Percentiles rank a stretch among this genome's conserved stretches.
Evolutionary conservation across 2,113 vertebrate species (phyloP).

Genomic region (Microtus ochrogaster): DNA sequence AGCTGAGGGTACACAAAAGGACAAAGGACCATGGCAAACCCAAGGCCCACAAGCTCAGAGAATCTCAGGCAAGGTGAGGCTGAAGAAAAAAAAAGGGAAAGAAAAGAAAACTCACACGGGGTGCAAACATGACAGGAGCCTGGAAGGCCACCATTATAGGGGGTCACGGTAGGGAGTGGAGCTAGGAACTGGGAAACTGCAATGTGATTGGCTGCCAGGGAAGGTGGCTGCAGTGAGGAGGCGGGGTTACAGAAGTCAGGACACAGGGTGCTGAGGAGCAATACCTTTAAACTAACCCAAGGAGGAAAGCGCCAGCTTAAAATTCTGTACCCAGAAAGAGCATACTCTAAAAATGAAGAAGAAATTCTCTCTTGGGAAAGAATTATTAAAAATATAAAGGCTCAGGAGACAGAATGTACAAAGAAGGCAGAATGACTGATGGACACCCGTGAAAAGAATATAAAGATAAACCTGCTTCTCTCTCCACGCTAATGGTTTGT

Average conservation of each 20-base stretch:
- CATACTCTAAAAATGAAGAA: neutral
- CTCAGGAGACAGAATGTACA: neutral
- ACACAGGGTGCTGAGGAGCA: neutral
- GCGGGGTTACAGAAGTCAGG: no score
- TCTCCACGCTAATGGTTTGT: no score
- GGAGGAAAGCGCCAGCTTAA: no score
- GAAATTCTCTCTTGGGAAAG: no score
- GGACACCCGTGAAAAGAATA: neutral
- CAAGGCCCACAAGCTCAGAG: neutral
- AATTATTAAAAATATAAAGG: neutral
- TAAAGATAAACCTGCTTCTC: neutral
- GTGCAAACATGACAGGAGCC: neutral
- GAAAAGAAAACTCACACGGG: neutral
- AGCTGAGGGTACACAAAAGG: neutral
- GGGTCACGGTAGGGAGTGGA: neutral
- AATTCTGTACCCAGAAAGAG: neutral
- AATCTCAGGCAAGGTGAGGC: fast-evolving
- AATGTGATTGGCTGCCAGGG: neutral
- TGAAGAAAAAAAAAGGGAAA: no score
- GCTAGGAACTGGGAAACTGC: neutral
- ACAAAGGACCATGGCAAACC: neutral
- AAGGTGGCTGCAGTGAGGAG: neutral
- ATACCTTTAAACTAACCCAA: neutral
- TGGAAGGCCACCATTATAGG: neutral
- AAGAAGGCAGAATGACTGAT: neutral